These are phyloP conservation scores for Scolopax rusticola DNA, from an alignment of 2,797 vertebrate genomes.

Conservation along the genomic window DNA sequence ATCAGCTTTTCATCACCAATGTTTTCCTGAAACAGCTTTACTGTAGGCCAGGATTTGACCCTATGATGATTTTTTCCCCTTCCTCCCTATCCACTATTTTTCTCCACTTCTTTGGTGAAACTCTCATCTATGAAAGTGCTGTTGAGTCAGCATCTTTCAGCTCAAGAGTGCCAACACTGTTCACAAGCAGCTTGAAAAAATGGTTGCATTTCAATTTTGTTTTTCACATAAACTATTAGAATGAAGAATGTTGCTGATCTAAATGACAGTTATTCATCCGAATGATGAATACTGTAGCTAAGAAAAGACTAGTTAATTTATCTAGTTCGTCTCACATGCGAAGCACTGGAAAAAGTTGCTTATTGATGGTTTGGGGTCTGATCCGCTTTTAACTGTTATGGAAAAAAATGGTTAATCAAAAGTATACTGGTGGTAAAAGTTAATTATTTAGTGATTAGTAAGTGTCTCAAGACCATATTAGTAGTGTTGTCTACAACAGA, in stretches of 20 bases:
- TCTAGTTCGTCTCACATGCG: not conserved
- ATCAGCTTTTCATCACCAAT: not conserved
- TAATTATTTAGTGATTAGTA: not conserved
- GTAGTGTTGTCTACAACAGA: not conserved
- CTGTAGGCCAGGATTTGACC: not conserved
- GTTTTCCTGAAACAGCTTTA: not conserved
- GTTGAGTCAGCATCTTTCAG: not conserved
- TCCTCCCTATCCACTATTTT: not conserved
- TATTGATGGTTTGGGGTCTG: not conserved
- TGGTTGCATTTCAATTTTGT: not conserved
- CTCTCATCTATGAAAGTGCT: not conserved
- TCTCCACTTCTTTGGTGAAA: not conserved
- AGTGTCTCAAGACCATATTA: not conserved
- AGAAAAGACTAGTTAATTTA: conserved; percentile 2
- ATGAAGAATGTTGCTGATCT: not conserved
- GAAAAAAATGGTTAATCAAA: not conserved
- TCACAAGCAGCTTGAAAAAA: not conserved
- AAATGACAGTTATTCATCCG: not conserved
- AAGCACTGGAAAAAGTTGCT: not conserved
- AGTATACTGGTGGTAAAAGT: not conserved
- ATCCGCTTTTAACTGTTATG: not conserved
- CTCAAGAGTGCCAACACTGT: not conserved
- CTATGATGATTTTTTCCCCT: not conserved
- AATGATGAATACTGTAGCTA: not conserved
- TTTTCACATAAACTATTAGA: not conserved